Conservation (phyloP, 1,140 invertebrate genomes). For the Plectrocnemia conspersa region DNA sequence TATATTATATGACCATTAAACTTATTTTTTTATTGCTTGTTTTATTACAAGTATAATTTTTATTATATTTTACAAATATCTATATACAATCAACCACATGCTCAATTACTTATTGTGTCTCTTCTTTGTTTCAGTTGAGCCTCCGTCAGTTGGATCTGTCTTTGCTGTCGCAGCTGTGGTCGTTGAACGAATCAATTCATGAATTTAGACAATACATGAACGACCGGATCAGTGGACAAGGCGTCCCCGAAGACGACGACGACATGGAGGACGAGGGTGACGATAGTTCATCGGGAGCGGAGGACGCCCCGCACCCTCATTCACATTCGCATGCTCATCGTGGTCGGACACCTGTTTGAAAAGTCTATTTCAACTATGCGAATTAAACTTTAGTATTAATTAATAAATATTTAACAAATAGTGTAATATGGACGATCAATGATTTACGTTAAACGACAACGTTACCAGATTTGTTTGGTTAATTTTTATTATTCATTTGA, state of each 20-base stretch:
- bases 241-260: slow-evolving; percentile 15
- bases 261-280: slow-evolving; percentile 29
- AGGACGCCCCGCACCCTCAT: slow-evolving; percentile 21
- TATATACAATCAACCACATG: too few relatives aligned
- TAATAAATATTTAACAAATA: too few relatives aligned
- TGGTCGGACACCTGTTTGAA: slow-evolving; percentile 31
- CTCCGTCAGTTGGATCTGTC: slow-evolving; percentile 79
- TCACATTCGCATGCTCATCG: slow-evolving; percentile 15
- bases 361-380: slow-evolving; percentile 17
- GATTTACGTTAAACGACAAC: too few relatives aligned
- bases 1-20: too few relatives aligned
- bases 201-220: slow-evolving; percentile 65
- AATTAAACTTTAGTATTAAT: too few relatives aligned
- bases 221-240: slow-evolving; percentile 32
- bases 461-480: too few relatives aligned
- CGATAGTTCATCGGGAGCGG: slow-evolving; percentile 30
- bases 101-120: too few relatives aligned
- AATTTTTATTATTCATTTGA: too few relatives aligned
- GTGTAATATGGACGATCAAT: too few relatives aligned
- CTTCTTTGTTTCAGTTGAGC: slow-evolving; percentile 63
- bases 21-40: too few relatives aligned
- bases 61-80: too few relatives aligned
- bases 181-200: slow-evolving; percentile 81
- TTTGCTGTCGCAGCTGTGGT: slow-evolving; percentile 80
- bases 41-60: too few relatives aligned